phyloP scores from a whole-genome alignment of 2,888 invertebrate species.

The Acanthacorydalis orientalis region DNA sequence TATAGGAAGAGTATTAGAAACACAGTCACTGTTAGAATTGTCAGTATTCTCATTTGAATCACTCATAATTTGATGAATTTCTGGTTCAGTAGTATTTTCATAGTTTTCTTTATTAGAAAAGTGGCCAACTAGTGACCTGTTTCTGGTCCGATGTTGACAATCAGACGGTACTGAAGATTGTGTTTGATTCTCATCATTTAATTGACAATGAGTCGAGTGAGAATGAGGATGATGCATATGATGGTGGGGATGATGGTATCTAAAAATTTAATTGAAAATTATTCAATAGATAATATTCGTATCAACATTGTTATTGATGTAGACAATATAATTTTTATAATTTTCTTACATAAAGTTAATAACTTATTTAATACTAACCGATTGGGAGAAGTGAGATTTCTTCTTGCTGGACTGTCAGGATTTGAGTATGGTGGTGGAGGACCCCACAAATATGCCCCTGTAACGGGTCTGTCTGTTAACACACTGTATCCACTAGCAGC shows the following conservation, averaged over 20 bases:
- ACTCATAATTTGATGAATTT: constrained; percentile 20
- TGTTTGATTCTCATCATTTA: constrained; percentile 23
- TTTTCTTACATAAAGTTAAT: no score
- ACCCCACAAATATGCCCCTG: constrained; percentile 56
- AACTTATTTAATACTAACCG: constrained; percentile 13
- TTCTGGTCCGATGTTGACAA: constrained; percentile 14
- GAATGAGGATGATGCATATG: constrained; percentile 24
- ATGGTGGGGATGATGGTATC: constrained; percentile 24
- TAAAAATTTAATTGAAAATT: constrained; percentile 4
- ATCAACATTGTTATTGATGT: background rate
- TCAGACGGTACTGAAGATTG: constrained; percentile 16
- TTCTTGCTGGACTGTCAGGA: constrained; percentile 50
- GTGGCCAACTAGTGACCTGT: constrained; percentile 13
- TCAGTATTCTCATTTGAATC: constrained; percentile 29
- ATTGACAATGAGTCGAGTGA: constrained; percentile 26
- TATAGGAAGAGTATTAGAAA: constrained; percentile 35
- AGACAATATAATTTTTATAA: background rate
- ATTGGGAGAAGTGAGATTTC: constrained; percentile 26
- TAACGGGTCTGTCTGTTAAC: constrained; percentile 34
- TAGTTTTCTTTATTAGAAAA: constrained; percentile 31
- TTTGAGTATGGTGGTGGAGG: constrained; percentile 81
- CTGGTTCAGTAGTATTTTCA: constrained; percentile 32
- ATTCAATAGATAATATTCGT: background rate
- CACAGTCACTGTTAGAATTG: constrained; percentile 28
- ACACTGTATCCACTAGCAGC: constrained; percentile 39